These are phyloP conservation scores for Geotria australis DNA, from an alignment of 2,797 vertebrate genomes.

Conservation along the genomic window DNA sequence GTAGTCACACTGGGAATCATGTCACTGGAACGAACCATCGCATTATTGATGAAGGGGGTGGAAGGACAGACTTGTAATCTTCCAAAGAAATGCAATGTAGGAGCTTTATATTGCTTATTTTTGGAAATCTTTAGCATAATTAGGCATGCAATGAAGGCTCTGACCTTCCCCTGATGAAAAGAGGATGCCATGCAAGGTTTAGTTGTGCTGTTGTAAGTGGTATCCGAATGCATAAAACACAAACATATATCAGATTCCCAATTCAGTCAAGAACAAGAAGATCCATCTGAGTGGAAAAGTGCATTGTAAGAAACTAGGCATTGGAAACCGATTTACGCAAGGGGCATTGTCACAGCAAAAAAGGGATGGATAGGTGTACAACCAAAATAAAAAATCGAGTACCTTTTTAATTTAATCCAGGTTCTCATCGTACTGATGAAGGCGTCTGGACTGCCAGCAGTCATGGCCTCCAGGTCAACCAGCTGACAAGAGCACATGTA, in stretches of 20 bases:
- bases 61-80: too few relatives aligned
- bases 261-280: background rate
- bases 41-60: too few relatives aligned
- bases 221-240: background rate
- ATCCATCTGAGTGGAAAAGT: background rate
- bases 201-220: too few relatives aligned
- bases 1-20: too few relatives aligned
- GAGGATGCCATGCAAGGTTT: too few relatives aligned
- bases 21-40: too few relatives aligned
- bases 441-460: constrained; percentile 45
- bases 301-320: background rate
- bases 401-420: constrained; percentile 91
- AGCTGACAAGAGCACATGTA: constrained; percentile 19
- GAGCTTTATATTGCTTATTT: too few relatives aligned
- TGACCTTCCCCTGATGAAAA: too few relatives aligned
- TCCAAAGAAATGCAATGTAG: too few relatives aligned
- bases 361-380: background rate
- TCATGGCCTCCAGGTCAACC: constrained; percentile 96
- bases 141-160: too few relatives aligned
- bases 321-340: background rate
- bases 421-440: constrained; percentile 60
- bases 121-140: too few relatives aligned
- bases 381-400: constrained; percentile 3
- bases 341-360: background rate
- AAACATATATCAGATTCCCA: background rate